Base-by-base conservation (phyloP, 2,888 invertebrate genomes). In the Hecatera dysodea region DNA sequence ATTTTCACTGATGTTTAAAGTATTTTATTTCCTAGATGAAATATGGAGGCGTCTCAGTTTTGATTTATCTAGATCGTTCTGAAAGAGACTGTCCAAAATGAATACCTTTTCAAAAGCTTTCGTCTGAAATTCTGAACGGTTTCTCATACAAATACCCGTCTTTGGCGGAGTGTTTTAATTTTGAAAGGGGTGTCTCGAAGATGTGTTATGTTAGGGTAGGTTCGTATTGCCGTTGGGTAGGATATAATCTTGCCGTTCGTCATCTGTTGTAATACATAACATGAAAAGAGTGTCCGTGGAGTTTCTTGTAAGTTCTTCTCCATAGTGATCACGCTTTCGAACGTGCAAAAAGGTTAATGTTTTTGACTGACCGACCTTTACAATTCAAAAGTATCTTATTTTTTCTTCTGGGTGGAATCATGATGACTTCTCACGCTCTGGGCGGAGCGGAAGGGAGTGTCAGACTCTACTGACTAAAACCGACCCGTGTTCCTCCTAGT, bases 91-190 rank as follows among this genome's bases (percentile, higher is more conserved):
- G 42, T 6, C 24, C 17, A 44, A 63, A 70, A 78, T 56, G 42
- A 33, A 50, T 78, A 56, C 55, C 48, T 64, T 64, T 75, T 78
- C 60, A 78, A 64, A 77, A 70, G 42, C 42, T 36, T 27, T 59
- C 59, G 17, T 75, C 48, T 63, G 42, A 56, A 78, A 78, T 71
- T 78, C 78, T 60, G 72, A 56, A 78, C 50, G 36, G 24, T 64
- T 77, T 63, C 19, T 39, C 55, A 60, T 50, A 29, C 59, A 69
- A 76, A 62, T 52, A 53, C 57, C 39, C 71, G 71, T 77, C 63
- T 64, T 60, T 50, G 63, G 61, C 24, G n/a, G 62, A 36, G 48
- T 39, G 42, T 33, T 75, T 59, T 60, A 77, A 63, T 77, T 70
- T 75, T 71, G 53, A 75, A 77, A 71, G 55, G 71, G 63, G 59